Conservation (phyloP, 2,797 vertebrate genomes). For the Scarus forsteni region DNA sequence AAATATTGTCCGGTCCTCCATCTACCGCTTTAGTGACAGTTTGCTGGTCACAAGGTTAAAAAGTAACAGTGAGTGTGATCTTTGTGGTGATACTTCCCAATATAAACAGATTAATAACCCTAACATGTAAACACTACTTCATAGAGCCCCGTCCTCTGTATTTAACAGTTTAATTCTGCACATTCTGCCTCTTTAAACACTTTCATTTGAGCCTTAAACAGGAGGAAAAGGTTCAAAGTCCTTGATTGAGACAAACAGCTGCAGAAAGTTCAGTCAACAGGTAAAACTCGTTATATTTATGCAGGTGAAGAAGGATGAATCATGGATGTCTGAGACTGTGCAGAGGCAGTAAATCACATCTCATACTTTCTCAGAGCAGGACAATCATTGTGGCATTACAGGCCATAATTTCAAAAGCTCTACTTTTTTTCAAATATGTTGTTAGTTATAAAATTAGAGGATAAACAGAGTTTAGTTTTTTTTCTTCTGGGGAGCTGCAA, state of each 20-base stretch:
- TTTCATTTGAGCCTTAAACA: slow-evolving; percentile 47
- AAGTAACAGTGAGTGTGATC: no score
- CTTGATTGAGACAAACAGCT: slow-evolving; percentile 33
- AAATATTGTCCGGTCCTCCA: no score
- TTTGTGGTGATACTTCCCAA: no score
- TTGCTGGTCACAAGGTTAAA: no score
- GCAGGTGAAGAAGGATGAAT: slow-evolving; percentile 28
- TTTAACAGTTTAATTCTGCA: slow-evolving; percentile 19
- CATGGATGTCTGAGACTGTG: slow-evolving; percentile 6
- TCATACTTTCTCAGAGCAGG: slow-evolving; percentile 11
- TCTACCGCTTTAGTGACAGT: no score
- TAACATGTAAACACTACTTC: no score
- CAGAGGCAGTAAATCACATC: slow-evolving; percentile 22
- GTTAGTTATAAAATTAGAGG: slow-evolving; percentile 41
- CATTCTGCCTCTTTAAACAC: slow-evolving; percentile 46
- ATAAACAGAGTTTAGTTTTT: slow-evolving; percentile 14
- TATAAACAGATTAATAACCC: no score
- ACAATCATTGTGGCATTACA: slow-evolving; percentile 33
- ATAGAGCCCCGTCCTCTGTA: no score
- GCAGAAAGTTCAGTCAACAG: slow-evolving; percentile 42
- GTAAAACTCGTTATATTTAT: slow-evolving; percentile 33
- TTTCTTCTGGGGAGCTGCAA: slow-evolving; percentile 21
- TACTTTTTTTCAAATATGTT: slow-evolving; percentile 23
- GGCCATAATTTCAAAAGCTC: slow-evolving; percentile 2
- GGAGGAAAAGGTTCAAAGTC: slow-evolving; percentile 35